phyloP scores from a whole-genome alignment of 1,140 invertebrate genomes.

The Rhopalosiphum padi region DNA sequence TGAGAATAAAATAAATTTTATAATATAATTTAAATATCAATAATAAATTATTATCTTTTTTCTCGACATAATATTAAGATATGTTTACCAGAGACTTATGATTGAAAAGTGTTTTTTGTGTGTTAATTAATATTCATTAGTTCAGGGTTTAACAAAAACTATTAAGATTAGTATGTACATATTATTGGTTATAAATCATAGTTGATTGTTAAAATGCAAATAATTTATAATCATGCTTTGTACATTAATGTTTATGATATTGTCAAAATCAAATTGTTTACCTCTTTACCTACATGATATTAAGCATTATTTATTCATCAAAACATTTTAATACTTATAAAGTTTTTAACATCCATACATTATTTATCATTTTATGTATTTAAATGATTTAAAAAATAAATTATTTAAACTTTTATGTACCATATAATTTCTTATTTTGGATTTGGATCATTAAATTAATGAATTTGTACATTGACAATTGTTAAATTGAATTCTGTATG shows the following conservation, averaged over 20 bases:
- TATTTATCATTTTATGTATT: not conserved
- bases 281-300: not conserved
- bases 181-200: constrained; percentile 24
- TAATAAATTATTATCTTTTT: not conserved
- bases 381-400: not conserved
- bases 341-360: not conserved
- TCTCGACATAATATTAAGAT: not conserved
- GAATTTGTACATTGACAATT: not conserved
- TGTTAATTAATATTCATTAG: not conserved
- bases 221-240: not conserved
- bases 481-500: not conserved
- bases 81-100: not conserved
- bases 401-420: not conserved
- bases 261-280: not conserved
- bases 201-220: not conserved
- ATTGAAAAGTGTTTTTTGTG: not conserved
- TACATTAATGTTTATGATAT: not conserved
- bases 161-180: constrained; percentile 25
- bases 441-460: not conserved
- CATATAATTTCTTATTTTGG: not conserved
- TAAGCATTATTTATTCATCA: not conserved
- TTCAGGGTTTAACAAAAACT: not conserved
- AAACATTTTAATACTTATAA: not conserved
- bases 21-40: constrained; percentile 23
- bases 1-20: not conserved